Base-by-base conservation (phyloP, 2,888 invertebrate genomes). In the Epirrhoe tristata region DNA sequence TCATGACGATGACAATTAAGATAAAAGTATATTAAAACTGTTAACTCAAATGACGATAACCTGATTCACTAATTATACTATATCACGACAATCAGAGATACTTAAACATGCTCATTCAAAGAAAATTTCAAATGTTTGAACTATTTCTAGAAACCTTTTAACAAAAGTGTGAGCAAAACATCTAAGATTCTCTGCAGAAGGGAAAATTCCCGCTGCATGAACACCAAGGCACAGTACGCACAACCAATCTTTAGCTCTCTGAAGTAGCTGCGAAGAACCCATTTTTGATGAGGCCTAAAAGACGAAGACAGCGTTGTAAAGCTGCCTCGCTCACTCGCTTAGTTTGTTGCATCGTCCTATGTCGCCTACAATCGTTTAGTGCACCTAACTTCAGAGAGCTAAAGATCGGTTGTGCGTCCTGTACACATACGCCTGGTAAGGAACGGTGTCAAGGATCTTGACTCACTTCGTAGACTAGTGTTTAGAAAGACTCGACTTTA, bases 361-460 rank as follows among this genome's bases (percentile, higher is more conserved):
- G n/a, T n/a, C n/a, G n/a, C n/a, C n/a, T n/a, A n/a, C n/a, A n/a
- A n/a, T n/a, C n/a, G n/a, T n/a, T n/a, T n/a, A n/a, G n/a, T n/a
- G n/a, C n/a, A n/a, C n/a, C n/a, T n/a, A n/a, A n/a, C n/a, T n/a
- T n/a, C n/a, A n/a, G n/a, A n/a, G n/a, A n/a, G n/a, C n/a, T n/a
- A n/a, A n/a, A n/a, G n/a, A n/a, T n/a, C n/a, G n/a, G n/a, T n/a
- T n/a, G n/a, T n/a, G n/a, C n/a, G n/a, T n/a, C n/a, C n/a, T n/a
- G n/a, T n/a, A n/a, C n/a, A n/a, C n/a, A n/a, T n/a, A n/a, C n/a
- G n/a, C 59, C 63, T 56, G 60, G 46, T 39, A 48, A 57, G 64
- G 70, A 85, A 87, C 74, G 72, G 70, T 88, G 89, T 89, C 89
- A 89, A 89, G 88, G 87, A 87, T 81, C 82, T 75, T 77, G 73